Evolutionary conservation across 1,140 invertebrate species (phyloP).

Genomic region (Lordiphosa collinella): DNA sequence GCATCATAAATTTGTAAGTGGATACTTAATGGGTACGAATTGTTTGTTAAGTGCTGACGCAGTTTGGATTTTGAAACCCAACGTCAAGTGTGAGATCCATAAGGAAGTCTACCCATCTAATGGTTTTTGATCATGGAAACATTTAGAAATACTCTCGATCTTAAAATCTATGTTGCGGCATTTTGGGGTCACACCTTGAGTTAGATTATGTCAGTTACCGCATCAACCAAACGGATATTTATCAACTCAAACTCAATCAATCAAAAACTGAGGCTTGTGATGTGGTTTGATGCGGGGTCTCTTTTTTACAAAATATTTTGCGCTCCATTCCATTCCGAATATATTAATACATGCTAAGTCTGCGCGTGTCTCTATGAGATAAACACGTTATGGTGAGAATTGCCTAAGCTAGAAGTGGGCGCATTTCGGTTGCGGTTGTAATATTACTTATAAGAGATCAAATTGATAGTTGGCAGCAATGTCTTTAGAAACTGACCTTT

Average conservation of each 20-base stretch:
- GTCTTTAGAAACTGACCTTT: too few species aligned
- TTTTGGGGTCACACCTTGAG: constrained; percentile 6
- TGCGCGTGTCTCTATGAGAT: not conserved
- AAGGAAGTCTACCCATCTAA: constrained; percentile 26
- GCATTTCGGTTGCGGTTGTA: not conserved
- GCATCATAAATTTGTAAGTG: constrained; percentile 2
- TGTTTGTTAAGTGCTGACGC: constrained; percentile 1
- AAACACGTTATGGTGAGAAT: constrained; percentile 5
- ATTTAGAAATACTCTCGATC: constrained; percentile 29
- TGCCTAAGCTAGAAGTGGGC: not conserved
- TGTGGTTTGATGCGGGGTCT: constrained; percentile 29
- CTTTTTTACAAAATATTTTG: constrained; percentile 14
- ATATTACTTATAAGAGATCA: not conserved
- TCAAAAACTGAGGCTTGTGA: constrained; percentile 27
- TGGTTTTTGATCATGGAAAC: constrained; percentile 40
- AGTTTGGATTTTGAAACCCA: constrained; percentile 6
- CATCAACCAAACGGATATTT: constrained; percentile 14
- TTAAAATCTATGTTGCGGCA: constrained; percentile 13
- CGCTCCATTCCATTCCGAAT: constrained; percentile 15
- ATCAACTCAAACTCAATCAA: constrained; percentile 22
- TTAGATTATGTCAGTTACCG: constrained; percentile 12
- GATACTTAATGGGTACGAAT: not conserved
- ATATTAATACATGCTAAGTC: constrained; percentile 13
- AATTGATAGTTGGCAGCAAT: too few species aligned
- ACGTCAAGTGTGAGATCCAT: constrained; percentile 3